phyloP scores from a whole-genome alignment of 2,113 vertebrate genomes.

The Notarius quadriscutis region DNA sequence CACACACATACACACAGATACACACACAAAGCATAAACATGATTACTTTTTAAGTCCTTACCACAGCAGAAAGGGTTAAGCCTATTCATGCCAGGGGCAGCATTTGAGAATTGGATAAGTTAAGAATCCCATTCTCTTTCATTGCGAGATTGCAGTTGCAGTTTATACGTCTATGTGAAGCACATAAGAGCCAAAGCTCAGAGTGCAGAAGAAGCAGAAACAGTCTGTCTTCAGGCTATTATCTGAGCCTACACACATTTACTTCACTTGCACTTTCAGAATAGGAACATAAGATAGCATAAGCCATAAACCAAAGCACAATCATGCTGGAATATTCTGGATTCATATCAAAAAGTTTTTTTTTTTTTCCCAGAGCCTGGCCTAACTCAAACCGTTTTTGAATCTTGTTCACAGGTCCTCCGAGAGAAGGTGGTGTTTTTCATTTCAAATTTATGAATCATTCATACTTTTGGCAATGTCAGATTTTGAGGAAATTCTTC shows the following conservation, averaged over 20 bases:
- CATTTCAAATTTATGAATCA: slow-evolving; percentile 57
- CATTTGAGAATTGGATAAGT: slow-evolving; percentile 34
- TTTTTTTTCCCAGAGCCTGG: slow-evolving; percentile 14
- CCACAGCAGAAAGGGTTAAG: slow-evolving; percentile 5
- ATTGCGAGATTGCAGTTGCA: slow-evolving; percentile 22
- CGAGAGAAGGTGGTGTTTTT: slow-evolving; percentile 49
- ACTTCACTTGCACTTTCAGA: slow-evolving; percentile 39
- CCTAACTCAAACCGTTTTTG: slow-evolving; percentile 41
- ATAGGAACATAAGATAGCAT: slow-evolving; percentile 21
- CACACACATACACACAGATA: neutral
- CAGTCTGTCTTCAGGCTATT: slow-evolving; percentile 25
- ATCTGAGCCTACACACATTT: slow-evolving; percentile 32
- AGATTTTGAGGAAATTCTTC: slow-evolving; percentile 44
- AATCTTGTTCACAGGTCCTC: slow-evolving; percentile 28
- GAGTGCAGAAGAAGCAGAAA: slow-evolving; percentile 16
- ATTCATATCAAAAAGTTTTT: slow-evolving; percentile 32
- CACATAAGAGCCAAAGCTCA: slow-evolving; percentile 22
- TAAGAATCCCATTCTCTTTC: slow-evolving; percentile 28
- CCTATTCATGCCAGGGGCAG: slow-evolving; percentile 18
- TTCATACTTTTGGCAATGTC: slow-evolving; percentile 47
- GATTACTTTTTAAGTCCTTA: slow-evolving; percentile 10
- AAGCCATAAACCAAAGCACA: slow-evolving; percentile 36
- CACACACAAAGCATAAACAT: neutral
- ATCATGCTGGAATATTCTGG: slow-evolving; percentile 20
- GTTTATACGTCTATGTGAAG: slow-evolving; percentile 26